Conservation (phyloP, 2,113 vertebrate species). For the Otolemur garnettii region DNA sequence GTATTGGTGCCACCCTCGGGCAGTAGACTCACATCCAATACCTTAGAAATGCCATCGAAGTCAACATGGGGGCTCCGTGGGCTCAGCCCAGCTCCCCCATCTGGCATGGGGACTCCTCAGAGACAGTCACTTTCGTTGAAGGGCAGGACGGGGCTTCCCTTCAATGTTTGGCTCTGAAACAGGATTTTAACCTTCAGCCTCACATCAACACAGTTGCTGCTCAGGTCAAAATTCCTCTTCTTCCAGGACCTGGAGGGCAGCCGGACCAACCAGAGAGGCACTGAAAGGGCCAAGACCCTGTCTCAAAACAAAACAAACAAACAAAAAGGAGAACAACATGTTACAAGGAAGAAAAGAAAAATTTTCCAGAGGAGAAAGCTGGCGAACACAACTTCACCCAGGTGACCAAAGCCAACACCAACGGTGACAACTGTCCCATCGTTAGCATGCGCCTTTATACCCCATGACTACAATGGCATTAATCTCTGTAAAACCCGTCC, state of each 20-base stretch:
- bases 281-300: too few species aligned
- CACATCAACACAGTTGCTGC: accelerated
- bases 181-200: neutral
- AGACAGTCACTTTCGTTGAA: neutral
- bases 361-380: neutral
- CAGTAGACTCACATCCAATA: accelerated
- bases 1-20: accelerated
- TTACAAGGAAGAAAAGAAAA: accelerated
- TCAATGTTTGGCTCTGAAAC: neutral
- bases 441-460: accelerated
- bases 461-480: accelerated
- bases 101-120: neutral
- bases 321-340: neutral
- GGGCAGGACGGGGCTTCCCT: neutral
- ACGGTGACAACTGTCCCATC: accelerated
- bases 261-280: too few species aligned
- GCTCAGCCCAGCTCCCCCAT: neutral
- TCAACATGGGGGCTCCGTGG: accelerated
- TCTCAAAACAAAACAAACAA: too few species aligned
- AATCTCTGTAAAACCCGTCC: too few species aligned
- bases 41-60: accelerated
- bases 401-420: neutral
- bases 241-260: accelerated
- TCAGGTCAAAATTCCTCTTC: neutral
- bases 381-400: neutral